Evolutionary conservation across 2,113 vertebrate genomes (phyloP).

Genomic region (Brachyhypopomus gauderio): DNA sequence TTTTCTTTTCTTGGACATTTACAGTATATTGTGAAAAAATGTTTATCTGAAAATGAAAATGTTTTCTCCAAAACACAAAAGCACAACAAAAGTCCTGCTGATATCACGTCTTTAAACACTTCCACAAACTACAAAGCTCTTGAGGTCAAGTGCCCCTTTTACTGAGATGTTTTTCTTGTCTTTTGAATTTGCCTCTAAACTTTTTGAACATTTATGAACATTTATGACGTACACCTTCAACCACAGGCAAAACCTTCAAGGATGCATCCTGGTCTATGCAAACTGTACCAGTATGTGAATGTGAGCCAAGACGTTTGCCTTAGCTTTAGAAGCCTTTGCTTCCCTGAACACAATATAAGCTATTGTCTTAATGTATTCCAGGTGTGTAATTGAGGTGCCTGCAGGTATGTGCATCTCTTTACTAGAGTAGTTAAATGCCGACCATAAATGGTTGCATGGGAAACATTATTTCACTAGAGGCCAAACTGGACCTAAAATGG

Average conservation of each 20-base stretch:
- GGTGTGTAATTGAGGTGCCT: slow-evolving; percentile 50
- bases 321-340: slow-evolving; percentile 45
- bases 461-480: slow-evolving; percentile 57
- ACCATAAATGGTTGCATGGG: slow-evolving; percentile 53
- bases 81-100: too few relatives aligned
- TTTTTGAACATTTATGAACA: too few relatives aligned
- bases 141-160: slow-evolving; percentile 17
- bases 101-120: neutral
- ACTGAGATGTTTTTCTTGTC: slow-evolving; percentile 49
- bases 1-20: too few relatives aligned
- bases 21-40: too few relatives aligned
- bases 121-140: slow-evolving; percentile 18
- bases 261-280: slow-evolving; percentile 10
- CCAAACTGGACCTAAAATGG: slow-evolving; percentile 33
- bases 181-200: slow-evolving; percentile 43
- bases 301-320: slow-evolving; percentile 26
- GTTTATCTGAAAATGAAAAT: too few relatives aligned
- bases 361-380: slow-evolving; percentile 53
- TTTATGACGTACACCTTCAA: slow-evolving; percentile 35
- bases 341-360: slow-evolving; percentile 41
- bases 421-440: slow-evolving; percentile 54
- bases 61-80: too few relatives aligned
- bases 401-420: slow-evolving; percentile 52
- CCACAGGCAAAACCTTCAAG: slow-evolving; percentile 22
- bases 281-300: slow-evolving; percentile 14